These are phyloP conservation scores for Conchocele bisecta DNA, from an alignment of 2,888 invertebrate genomes.

Conservation along the genomic window DNA sequence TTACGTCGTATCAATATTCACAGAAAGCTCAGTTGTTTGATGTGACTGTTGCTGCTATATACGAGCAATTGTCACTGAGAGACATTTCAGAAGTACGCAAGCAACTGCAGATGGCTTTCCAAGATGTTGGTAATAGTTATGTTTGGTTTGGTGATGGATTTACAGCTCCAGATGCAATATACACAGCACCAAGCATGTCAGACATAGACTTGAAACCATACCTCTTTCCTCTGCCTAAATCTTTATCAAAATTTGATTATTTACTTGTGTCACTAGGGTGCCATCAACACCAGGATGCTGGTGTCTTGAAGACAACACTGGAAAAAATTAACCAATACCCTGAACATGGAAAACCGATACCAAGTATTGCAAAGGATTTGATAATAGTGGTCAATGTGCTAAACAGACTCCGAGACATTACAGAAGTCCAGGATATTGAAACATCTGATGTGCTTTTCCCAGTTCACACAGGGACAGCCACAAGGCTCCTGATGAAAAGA, in stretches of 20 bases:
- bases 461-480: constrained; percentile 15
- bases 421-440: background rate
- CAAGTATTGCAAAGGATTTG: constrained; percentile 28
- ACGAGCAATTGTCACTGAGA: too few species aligned
- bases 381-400: constrained; percentile 47
- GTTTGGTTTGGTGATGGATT: constrained; percentile 58
- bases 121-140: too few species aligned
- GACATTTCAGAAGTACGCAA: background rate
- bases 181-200: constrained; percentile 1
- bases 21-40: constrained; percentile 27
- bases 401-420: constrained; percentile 20
- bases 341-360: background rate
- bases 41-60: too few species aligned
- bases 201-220: constrained; percentile 52
- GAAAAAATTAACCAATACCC: constrained; percentile 1
- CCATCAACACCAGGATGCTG: constrained; percentile 18
- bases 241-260: constrained; percentile 22
- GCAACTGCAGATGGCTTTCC: background rate
- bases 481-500: constrained; percentile 6
- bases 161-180: constrained; percentile 22
- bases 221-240: constrained; percentile 39
- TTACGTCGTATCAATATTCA: constrained; percentile 11
- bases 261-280: constrained; percentile 45
- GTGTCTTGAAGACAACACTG: constrained; percentile 33
- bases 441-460: constrained; percentile 29